Percentiles rank a stretch among this genome's conserved stretches.
phyloP scores from a whole-genome alignment of 2,888 invertebrate species.

The Rhyacophila evoluta region DNA sequence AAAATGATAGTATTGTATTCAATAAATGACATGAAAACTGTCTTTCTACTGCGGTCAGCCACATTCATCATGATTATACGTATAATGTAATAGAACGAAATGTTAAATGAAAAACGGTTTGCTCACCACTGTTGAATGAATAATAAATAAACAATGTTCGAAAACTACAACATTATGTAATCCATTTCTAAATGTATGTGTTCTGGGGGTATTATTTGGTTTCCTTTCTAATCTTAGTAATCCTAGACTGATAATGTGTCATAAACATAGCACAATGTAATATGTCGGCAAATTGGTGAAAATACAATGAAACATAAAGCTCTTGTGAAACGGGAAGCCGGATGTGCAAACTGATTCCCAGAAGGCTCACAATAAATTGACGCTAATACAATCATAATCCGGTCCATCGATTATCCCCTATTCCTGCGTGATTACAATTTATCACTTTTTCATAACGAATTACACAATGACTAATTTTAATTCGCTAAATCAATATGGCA shows the following conservation, averaged over 20 bases:
- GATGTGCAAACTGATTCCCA: not conserved
- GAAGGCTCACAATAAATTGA: not conserved
- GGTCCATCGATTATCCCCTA: not conserved
- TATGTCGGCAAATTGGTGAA: not conserved
- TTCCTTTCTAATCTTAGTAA: not conserved
- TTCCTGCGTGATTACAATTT: slow-evolving; percentile 2
- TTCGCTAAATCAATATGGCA: not conserved
- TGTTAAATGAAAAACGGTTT: no score
- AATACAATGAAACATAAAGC: not conserved
- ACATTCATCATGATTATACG: no score
- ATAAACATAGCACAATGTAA: not conserved
- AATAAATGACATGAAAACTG: no score
- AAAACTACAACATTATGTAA: no score
- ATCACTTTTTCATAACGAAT: not conserved
- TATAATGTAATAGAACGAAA: no score
- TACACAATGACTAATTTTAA: not conserved
- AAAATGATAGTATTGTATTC: no score
- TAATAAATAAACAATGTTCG: no score
- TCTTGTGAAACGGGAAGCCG: not conserved
- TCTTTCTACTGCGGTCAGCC: no score
- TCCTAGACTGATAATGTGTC: not conserved
- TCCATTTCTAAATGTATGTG: no score
- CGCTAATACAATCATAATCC: not conserved
- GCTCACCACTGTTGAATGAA: no score
- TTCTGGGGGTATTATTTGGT: not conserved